Evolutionary conservation across 2,888 invertebrate species (phyloP).

Genomic region (Dichetophora obliterata): DNA sequence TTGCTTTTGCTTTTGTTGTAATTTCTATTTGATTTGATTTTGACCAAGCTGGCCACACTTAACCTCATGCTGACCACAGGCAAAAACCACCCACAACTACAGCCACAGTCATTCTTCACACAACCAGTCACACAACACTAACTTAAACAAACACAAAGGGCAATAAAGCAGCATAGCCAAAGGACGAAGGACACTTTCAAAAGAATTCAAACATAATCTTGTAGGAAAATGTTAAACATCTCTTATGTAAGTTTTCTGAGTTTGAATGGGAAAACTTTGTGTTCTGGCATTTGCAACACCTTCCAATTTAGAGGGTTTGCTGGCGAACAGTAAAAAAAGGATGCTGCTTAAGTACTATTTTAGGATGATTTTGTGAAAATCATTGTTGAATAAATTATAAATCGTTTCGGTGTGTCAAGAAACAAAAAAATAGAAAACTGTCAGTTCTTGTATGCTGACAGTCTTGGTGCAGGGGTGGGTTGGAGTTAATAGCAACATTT

Average conservation of each 20-base stretch:
- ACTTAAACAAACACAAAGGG: not conserved
- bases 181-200: slow-evolving; percentile 9
- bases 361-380: not conserved
- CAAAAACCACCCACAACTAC: slow-evolving; percentile 2
- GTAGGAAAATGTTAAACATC: slow-evolving; percentile 19
- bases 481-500: not conserved
- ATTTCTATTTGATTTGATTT: slow-evolving; percentile 27
- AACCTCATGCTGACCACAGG: slow-evolving; percentile 25
- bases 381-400: slow-evolving; percentile 31
- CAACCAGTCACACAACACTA: not conserved
- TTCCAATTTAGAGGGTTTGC: not conserved
- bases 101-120: too few relatives aligned
- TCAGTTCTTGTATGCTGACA: not conserved
- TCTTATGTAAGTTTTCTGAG: slow-evolving; percentile 12
- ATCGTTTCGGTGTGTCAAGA: not conserved
- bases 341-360: not conserved
- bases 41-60: slow-evolving; percentile 10
- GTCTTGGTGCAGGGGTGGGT: not conserved
- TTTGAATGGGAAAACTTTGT: slow-evolving; percentile 5
- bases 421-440: not conserved
- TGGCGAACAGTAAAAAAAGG: not conserved
- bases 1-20: slow-evolving; percentile 4
- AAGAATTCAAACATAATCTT: slow-evolving; percentile 11
- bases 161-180: not conserved
- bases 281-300: slow-evolving; percentile 7